Evolutionary conservation across 2,888 invertebrate genomes (phyloP).

Genomic region (Formica aserva): DNA sequence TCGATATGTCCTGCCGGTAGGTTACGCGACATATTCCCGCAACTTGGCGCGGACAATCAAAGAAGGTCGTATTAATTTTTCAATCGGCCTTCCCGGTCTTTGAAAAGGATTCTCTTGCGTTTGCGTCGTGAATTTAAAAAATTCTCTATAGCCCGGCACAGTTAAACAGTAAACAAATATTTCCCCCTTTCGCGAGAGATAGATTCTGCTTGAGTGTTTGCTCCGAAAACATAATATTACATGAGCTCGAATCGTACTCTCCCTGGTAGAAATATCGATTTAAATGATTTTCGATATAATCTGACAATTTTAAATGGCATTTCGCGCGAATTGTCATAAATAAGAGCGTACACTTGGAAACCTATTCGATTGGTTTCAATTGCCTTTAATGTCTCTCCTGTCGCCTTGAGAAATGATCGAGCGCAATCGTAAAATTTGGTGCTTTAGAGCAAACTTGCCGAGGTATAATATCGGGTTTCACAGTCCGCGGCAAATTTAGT

Average conservation of each 20-base stretch:
- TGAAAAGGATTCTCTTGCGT: conserved; percentile 54
- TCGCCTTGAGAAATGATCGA: conserved; percentile 1
- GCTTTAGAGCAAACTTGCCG: conserved; percentile 25
- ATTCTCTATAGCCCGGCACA: conserved; percentile 17
- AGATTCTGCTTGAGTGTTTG: conserved; percentile 20
- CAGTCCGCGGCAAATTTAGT: conserved; percentile 36
- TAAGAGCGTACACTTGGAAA: not conserved
- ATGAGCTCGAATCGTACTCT: not conserved
- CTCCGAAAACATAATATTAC: conserved; percentile 3
- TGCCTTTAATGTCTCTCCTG: not conserved
- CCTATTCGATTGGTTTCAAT: not conserved
- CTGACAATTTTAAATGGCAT: not conserved
- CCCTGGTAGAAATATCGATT: conserved; percentile 23
- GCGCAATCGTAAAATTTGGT: conserved; percentile 30
- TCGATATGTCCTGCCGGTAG: conserved; percentile 37
- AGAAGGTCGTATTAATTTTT: conserved; percentile 67
- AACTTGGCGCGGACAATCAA: conserved; percentile 69
- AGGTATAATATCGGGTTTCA: conserved; percentile 17
- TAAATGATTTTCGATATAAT: not conserved
- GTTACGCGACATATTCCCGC: conserved; percentile 37
- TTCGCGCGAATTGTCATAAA: not conserved
- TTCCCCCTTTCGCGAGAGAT: conserved; percentile 11
- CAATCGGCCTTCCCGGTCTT: conserved; percentile 35
- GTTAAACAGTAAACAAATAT: conserved; percentile 45
- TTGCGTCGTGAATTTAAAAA: conserved; percentile 43